Conservation (phyloP, 2,113 vertebrate species). For the Myocastor coypus region DNA sequence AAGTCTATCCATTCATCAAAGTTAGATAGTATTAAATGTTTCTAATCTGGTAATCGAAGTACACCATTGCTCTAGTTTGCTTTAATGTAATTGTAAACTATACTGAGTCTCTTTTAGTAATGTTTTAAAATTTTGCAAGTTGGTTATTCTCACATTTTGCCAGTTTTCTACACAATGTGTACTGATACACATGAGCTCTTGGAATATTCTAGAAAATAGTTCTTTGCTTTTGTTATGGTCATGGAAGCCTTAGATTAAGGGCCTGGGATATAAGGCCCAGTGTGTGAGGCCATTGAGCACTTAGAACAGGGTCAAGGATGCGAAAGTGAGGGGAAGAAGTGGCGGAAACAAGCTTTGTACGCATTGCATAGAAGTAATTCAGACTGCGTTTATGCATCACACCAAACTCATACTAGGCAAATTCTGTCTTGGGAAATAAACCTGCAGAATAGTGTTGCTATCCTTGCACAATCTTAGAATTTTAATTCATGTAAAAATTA, state of each 20-base stretch:
- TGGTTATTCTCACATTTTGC: conserved; percentile 1
- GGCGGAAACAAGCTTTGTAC: not conserved
- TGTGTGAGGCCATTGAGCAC: not conserved
- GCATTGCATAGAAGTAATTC: not conserved
- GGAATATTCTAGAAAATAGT: not conserved
- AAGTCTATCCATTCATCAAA: not conserved
- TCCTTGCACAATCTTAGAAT: not conserved
- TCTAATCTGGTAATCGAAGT: not conserved
- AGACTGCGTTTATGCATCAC: not conserved
- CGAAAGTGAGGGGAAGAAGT: not conserved
- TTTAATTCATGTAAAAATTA: not conserved
- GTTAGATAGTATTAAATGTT: not conserved
- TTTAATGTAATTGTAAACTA: conserved; percentile 13
- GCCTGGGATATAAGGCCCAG: not conserved
- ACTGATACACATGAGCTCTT: not conserved
- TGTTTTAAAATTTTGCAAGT: conserved; percentile 1
- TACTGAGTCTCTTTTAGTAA: not conserved
- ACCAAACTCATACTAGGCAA: not conserved
- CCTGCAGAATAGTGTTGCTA: not conserved
- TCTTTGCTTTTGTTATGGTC: not conserved
- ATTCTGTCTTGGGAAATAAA: not conserved
- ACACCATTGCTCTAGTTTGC: not conserved
- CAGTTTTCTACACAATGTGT: not conserved
- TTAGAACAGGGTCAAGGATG: not conserved
- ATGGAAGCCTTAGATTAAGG: not conserved